phyloP scores from a whole-genome alignment of 2,888 invertebrate species.

The Chloroclystis v-ata region DNA sequence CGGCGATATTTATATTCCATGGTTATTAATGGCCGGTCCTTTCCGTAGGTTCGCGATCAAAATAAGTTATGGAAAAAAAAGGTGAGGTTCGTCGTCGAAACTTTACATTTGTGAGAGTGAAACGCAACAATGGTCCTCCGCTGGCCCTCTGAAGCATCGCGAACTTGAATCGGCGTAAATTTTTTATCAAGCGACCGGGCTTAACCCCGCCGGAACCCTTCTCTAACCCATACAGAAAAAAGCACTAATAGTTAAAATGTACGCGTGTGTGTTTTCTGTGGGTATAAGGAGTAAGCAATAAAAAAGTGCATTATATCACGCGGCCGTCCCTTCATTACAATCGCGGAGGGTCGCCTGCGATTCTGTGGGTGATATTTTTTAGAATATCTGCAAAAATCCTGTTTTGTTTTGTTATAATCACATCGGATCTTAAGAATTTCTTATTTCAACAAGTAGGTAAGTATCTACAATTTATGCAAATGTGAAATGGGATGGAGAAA shows the following conservation, averaged over 20 bases:
- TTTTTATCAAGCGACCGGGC: constrained; percentile 63
- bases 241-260: constrained; percentile 75
- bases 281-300: constrained; percentile 74
- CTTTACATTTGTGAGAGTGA: constrained; percentile 27
- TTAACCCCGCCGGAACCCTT: constrained; percentile 72
- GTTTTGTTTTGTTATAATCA: constrained; percentile 13
- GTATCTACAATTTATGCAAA: not conserved
- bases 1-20: constrained; percentile 32
- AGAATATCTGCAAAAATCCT: constrained; percentile 30
- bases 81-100: constrained; percentile 19
- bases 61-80: constrained; percentile 25
- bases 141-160: constrained; percentile 53
- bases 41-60: constrained; percentile 24
- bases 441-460: not conserved
- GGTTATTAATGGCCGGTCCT: constrained; percentile 30
- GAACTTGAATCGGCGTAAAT: constrained; percentile 64
- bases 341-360: constrained; percentile 58
- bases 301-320: constrained; percentile 78
- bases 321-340: constrained; percentile 71
- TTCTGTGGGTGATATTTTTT: constrained; percentile 50
- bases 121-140: constrained; percentile 41
- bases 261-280: constrained; percentile 70
- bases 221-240: constrained; percentile 59
- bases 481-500: too few relatives aligned
- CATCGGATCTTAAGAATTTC: not conserved